Base-by-base conservation (phyloP, 1,140 invertebrate genomes). In the Oscheius sp. region DNA sequence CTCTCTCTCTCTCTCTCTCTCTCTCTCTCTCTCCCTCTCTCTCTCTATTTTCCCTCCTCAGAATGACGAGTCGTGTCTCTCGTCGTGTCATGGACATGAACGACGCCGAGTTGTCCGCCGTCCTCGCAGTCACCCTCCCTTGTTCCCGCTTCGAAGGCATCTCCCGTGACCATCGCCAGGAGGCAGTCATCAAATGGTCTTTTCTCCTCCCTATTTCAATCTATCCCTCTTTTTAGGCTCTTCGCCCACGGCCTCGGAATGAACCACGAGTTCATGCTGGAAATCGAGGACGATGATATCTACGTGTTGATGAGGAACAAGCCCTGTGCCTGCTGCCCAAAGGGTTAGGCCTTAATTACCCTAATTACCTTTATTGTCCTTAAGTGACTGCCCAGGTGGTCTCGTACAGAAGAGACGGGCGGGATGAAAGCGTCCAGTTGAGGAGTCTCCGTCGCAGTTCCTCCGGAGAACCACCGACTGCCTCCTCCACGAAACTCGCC, bases 181-280 rank as follows among this genome's bases (percentile, higher is more conserved):
- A 55, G 28, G 7, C 49, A 20, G 23, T 55, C 28, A 15, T 55
- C 7, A 55, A 55, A 55, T 55, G 49, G 49, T 55, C 15, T 13
- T 7, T 13, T 13, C 7, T 4, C 7, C 4, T 23, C 23, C n/a
- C n/a, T n/a, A n/a, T 55, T 7, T 20, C 7, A 55, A 15, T 4
- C 4, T 55, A 13, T 20, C 7, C 7, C 7, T 7, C 4, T 20
- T 13, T 13, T 55, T 13, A 55, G 49, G 49, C 28, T 55, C 15
- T 55, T 55, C 49, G 49, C 49, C 7, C 49, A 55, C 23, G 23
- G 23, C 4, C 49, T 55, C 4, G 28, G 49, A 15, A 55, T 55
- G 49, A 55, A 55, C 28, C 49, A 55, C 49, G 49, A 55, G 23
- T 55, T 55, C 49, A 55, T 55, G 49, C 23, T 55, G 49, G 49